Conservation (phyloP, 2,797 vertebrate genomes). For the Lagodon rhomboides region DNA sequence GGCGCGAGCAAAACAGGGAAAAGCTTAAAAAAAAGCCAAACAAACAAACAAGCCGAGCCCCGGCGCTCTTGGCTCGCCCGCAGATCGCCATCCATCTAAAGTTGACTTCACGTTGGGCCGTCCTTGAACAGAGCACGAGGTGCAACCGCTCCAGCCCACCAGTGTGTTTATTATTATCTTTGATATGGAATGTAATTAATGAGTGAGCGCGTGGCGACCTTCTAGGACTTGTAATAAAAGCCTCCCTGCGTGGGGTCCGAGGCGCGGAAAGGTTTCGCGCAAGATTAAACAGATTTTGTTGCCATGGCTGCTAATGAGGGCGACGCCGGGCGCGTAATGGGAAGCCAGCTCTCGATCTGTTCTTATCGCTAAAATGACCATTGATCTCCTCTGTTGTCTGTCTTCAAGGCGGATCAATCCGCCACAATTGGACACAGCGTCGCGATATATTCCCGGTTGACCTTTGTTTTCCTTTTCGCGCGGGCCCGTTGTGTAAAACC, state of each 20-base stretch:
- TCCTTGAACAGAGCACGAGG: conserved; percentile 80
- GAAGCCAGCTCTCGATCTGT: conserved; percentile 25
- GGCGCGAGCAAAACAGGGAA: conserved; percentile 21
- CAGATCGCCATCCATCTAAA: conserved; percentile 79
- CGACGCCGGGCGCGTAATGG: conserved; percentile 44
- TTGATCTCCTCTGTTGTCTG: conserved; percentile 41
- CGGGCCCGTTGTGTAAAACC: neutral
- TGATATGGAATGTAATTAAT: conserved; percentile 85
- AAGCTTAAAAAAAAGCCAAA: neutral
- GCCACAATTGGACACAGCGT: conserved; percentile 9
- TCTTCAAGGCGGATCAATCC: conserved; percentile 42
- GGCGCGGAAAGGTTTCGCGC: conserved; percentile 74
- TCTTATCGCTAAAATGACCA: conserved; percentile 37
- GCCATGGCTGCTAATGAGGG: conserved; percentile 73
- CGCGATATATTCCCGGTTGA: conserved; percentile 17
- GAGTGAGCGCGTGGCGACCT: conserved; percentile 69
- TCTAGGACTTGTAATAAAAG: conserved; percentile 75
- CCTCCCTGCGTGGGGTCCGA: conserved; percentile 62
- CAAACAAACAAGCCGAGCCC: conserved; percentile 39
- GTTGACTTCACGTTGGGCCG: conserved; percentile 61
- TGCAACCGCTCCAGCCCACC: conserved; percentile 64
- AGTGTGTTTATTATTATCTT: conserved; percentile 85
- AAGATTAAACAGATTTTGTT: conserved; percentile 79
- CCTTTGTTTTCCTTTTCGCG: neutral
- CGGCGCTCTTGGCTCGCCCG: conserved; percentile 52